These are phyloP conservation scores for Leptothorax acervorum DNA, from an alignment of 2,888 invertebrate genomes.

Conservation along the genomic window DNA sequence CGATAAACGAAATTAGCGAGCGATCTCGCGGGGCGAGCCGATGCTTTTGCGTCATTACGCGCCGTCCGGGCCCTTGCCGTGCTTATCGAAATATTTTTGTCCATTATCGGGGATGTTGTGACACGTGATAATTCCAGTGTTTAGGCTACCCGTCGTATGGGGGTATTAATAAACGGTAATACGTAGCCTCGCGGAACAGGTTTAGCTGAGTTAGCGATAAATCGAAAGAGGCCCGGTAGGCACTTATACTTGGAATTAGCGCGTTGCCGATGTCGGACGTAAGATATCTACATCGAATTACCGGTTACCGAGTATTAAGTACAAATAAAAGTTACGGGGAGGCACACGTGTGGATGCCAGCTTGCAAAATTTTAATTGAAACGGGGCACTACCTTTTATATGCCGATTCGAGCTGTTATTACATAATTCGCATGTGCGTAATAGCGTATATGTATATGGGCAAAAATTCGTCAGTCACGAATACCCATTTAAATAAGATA, in stretches of 20 bases:
- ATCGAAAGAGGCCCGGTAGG: conserved; percentile 24
- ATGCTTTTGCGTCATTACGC: neutral
- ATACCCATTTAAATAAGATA: conserved; percentile 16
- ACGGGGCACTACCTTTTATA: neutral
- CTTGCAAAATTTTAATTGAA: conserved; percentile 29
- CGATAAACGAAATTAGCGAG: conserved; percentile 38
- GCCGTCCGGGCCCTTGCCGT: neutral
- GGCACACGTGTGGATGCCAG: neutral
- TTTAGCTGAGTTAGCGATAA: conserved; percentile 46
- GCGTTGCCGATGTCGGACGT: conserved; percentile 39
- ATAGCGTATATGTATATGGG: neutral
- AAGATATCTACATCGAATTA: conserved; percentile 43
- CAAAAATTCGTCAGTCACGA: conserved; percentile 21
- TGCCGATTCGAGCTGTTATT: conserved; percentile 24
- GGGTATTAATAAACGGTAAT: conserved; percentile 46
- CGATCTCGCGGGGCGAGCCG: neutral
- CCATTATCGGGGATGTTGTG: conserved; percentile 52
- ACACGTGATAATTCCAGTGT: conserved; percentile 48
- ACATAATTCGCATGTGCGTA: conserved; percentile 29
- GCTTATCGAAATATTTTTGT: conserved; percentile 45
- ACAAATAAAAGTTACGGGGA: conserved; percentile 17
- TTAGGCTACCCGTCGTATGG: conserved; percentile 29
- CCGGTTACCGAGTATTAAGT: conserved; percentile 43
- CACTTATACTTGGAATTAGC: conserved; percentile 48
- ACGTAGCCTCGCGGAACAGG: conserved; percentile 50